Evolutionary conservation across 2,888 invertebrate genomes (phyloP), one percentile per base, ranked within the genome.

Genomic region (Pristionchus fissidentatus): DNA sequence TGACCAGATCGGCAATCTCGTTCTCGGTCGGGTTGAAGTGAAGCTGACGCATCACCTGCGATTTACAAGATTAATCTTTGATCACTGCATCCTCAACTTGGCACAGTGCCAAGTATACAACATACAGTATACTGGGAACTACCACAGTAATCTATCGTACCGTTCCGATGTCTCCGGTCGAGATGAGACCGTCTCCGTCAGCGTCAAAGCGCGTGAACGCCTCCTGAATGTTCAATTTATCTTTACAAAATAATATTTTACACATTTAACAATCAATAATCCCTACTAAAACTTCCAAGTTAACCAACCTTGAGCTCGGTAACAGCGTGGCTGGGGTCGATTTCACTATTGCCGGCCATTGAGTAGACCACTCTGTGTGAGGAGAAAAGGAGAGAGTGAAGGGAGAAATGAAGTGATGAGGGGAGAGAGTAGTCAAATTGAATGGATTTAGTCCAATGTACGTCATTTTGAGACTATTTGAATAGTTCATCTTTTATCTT

Each of bases 141-240:
- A 29, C 57, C 26, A 29, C 10, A 62, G 29, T 35, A 35, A 38
- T 32, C 5, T 19, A 38, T 38, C 3, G 0, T 46, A 75, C 75
- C 75, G 43, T 75, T 32, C 75, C 75, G 46, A 75, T 75, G 46
- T 75, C 75, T 3, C 10, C 75, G 29, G 15, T 19, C 3, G 46
- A 46, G 75, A 75, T 75, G 46, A 46, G 46, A 0, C 75, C 75
- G 46, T 75, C 75, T 32, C 75, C 75, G 46, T 75, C 75, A 0
- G 75, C 26, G 46, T 75, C 75, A n/a, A 75, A 75, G 4, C n/a
- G 43, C 26, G 75, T 29, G 75, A 75, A 75, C 29, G 75, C 75
- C 32, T 75, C 75, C 75, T 75, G 43, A 13, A 46, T 15, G 19
- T 19, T 15, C 19, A 19, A 49, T 15, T 15, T 49, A 49, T 49